A percentile compares a stretch with the other conserved stretches of the same genome.
Conservation (phyloP, 1,140 invertebrate genomes). For the Zaprionus camerounensis region DNA sequence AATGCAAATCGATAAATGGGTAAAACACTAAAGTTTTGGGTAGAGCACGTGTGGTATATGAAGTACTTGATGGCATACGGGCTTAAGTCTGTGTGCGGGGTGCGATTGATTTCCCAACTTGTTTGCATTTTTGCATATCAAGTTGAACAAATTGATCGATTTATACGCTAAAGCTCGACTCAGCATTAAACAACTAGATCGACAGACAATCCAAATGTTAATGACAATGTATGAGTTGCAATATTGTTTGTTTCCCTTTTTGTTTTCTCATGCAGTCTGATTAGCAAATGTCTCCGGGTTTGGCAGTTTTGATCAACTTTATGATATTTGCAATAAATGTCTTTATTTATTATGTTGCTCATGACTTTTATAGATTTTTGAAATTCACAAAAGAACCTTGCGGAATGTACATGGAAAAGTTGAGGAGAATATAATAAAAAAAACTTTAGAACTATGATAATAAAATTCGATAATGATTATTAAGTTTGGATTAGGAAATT, state of each 20-base stretch:
- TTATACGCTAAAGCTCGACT: conserved; percentile 29
- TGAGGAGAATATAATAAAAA: neutral
- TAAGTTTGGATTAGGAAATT: neutral
- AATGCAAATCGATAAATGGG: conserved; percentile 50
- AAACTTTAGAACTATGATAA: neutral
- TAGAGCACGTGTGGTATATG: conserved; percentile 46
- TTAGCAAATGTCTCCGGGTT: neutral
- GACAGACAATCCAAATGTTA: conserved; percentile 20
- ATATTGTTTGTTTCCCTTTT: neutral
- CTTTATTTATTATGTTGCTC: neutral
- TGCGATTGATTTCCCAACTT: conserved; percentile 65
- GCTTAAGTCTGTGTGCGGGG: conserved; percentile 27
- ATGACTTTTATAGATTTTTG: neutral
- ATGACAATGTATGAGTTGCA: conserved; percentile 16
- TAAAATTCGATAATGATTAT: neutral
- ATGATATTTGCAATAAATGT: neutral
- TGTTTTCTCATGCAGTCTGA: neutral
- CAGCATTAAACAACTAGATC: conserved; percentile 43
- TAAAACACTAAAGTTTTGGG: conserved; percentile 34
- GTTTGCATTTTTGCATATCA: conserved; percentile 37
- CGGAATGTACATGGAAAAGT: neutral
- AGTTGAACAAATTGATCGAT: conserved; percentile 50
- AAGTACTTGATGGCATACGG: conserved; percentile 18
- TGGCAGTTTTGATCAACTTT: neutral
- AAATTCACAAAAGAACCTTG: neutral